Evolutionary conservation across 2,888 invertebrate genomes (phyloP).

Genomic region (Limnephilus auricula): DNA sequence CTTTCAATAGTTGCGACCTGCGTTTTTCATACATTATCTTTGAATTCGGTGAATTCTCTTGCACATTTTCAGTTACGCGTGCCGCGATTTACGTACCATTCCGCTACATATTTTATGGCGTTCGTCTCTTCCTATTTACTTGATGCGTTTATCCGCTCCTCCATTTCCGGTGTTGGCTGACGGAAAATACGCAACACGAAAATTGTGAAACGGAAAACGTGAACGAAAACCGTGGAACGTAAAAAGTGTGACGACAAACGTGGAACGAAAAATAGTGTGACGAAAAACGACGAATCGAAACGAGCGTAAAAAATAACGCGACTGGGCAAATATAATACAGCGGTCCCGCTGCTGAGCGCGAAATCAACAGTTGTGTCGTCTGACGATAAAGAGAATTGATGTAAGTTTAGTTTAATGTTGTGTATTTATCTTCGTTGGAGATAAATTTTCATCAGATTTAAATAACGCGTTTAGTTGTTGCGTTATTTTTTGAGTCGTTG

Average conservation of each 20-base stretch:
- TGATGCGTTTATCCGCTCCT: constrained; percentile 66
- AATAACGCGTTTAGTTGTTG: background rate
- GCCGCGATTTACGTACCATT: constrained; percentile 38
- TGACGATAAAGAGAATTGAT: constrained; percentile 19
- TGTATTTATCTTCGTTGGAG: background rate
- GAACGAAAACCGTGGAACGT: background rate
- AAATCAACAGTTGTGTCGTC: constrained; percentile 60
- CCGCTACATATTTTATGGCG: constrained; percentile 65
- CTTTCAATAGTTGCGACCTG: background rate
- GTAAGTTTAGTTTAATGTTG: background rate
- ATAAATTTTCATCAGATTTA: background rate
- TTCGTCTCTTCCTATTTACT: constrained; percentile 66
- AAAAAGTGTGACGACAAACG: background rate
- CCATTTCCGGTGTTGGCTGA: constrained; percentile 61
- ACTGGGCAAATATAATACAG: constrained; percentile 59
- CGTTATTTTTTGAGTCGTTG: background rate
- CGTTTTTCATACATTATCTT: background rate
- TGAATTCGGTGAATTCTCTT: constrained; percentile 28
- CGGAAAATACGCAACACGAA: constrained; percentile 51
- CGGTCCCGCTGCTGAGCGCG: constrained; percentile 33
- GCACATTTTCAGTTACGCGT: constrained; percentile 59
- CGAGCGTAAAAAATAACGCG: constrained; percentile 55
- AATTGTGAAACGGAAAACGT: constrained; percentile 42
- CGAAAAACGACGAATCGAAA: constrained; percentile 50
- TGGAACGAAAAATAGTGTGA: constrained; percentile 10